phyloP scores from a whole-genome alignment of 2,113 vertebrate species.

The Eubucco bourcierii region DNA sequence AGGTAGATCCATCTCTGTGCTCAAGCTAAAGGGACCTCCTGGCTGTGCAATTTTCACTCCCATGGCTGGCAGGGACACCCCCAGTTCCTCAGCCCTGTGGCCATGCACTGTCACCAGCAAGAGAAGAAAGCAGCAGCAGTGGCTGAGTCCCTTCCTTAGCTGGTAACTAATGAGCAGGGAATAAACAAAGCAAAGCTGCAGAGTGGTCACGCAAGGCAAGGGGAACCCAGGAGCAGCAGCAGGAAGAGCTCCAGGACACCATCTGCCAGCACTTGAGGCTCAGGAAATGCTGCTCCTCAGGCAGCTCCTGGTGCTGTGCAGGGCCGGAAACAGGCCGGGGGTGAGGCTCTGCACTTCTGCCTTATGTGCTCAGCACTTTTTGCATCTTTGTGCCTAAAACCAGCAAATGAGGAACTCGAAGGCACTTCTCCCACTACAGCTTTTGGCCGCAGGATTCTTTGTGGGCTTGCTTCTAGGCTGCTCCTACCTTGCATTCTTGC shows the following conservation, averaged over 20 bases:
- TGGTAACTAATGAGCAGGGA: slow-evolving; percentile 15
- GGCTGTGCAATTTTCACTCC: not conserved
- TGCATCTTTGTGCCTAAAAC: not conserved
- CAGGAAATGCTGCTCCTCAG: slow-evolving; percentile 56
- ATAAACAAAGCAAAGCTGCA: slow-evolving; percentile 48
- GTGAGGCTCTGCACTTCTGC: not conserved
- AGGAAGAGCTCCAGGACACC: slow-evolving; percentile 44
- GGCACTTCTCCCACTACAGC: not conserved
- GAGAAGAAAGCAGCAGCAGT: not conserved
- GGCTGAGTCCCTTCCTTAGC: not conserved
- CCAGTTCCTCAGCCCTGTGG: accelerated
- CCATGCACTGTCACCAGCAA: not conserved
- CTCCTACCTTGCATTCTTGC: not conserved
- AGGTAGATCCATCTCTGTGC: accelerated
- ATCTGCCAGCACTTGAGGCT: slow-evolving; percentile 34
- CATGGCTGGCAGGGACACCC: not conserved
- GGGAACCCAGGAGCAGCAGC: slow-evolving; percentile 46
- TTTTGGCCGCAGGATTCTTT: not conserved
- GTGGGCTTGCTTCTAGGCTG: not conserved
- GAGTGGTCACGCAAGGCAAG: slow-evolving; percentile 29
- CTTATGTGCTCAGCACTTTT: slow-evolving; percentile 56
- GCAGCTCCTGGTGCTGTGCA: not conserved
- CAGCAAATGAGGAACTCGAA: slow-evolving; percentile 26
- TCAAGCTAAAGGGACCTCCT: accelerated
- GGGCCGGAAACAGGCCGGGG: slow-evolving; percentile 28